phyloP scores from a whole-genome alignment of 2,797 vertebrate genomes.

The Pterois miles region DNA sequence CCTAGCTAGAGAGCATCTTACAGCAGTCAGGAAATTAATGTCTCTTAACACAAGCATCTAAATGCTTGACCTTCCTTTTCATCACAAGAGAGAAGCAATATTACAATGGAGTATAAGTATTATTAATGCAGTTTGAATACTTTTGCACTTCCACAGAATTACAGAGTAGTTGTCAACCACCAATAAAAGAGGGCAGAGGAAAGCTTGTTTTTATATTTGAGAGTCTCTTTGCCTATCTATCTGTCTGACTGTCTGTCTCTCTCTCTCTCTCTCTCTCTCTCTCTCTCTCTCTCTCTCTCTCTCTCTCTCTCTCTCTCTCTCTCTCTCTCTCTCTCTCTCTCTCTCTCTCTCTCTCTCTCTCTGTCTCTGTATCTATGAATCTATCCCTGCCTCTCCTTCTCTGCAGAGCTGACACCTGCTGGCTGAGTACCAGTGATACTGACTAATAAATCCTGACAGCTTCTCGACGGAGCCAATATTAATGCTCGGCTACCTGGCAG shows the following conservation, averaged over 20 bases:
- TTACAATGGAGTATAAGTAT: not conserved
- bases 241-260: slow-evolving; percentile 22
- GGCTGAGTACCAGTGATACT: slow-evolving; percentile 75
- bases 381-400: slow-evolving; percentile 56
- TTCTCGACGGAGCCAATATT: slow-evolving; percentile 73
- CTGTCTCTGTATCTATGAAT: slow-evolving; percentile 30
- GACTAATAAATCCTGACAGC: slow-evolving; percentile 83
- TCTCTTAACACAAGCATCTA: slow-evolving; percentile 11
- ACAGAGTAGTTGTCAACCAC: not conserved
- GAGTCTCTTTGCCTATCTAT: slow-evolving; percentile 34
- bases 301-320: slow-evolving; percentile 40
- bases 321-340: slow-evolving; percentile 54
- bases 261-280: not conserved
- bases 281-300: slow-evolving; percentile 24
- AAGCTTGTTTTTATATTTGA: slow-evolving; percentile 19
- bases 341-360: not conserved
- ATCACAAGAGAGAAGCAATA: not conserved
- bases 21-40: not conserved
- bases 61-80: not conserved
- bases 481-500: slow-evolving; percentile 74
- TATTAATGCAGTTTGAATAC: not conserved
- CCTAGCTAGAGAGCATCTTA: not conserved
- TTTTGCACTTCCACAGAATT: not conserved
- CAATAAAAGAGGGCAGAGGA: not conserved
- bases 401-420: slow-evolving; percentile 78